Conservation (phyloP, 2,797 vertebrate species). For the Meriones psammophilus region DNA sequence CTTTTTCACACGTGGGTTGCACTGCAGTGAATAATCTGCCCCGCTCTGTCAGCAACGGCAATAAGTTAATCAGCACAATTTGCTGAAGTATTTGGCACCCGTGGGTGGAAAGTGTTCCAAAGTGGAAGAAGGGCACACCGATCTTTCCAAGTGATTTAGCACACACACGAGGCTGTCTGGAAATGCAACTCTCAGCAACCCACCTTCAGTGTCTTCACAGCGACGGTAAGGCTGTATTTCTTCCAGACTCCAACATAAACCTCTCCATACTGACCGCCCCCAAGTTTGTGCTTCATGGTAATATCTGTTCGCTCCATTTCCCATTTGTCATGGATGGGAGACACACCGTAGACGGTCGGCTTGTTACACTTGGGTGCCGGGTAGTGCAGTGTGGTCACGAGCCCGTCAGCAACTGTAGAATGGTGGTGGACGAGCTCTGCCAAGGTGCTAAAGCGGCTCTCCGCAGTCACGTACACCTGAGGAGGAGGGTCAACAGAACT, state of each 20-base stretch:
- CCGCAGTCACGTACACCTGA: constrained; percentile 98
- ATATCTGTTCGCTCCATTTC: constrained; percentile 99
- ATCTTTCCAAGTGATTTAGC: constrained; percentile 38
- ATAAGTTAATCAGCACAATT: neutral
- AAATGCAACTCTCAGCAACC: constrained; percentile 56
- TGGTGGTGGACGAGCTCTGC: constrained; percentile 99
- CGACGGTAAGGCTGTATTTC: constrained; percentile 98
- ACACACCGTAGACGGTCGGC: constrained; percentile 98
- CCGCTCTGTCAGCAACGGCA: constrained; percentile 50
- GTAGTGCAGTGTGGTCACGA: constrained; percentile 99
- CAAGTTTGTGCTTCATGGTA: constrained; percentile 99
- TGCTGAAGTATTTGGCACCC: neutral
- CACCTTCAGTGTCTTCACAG: constrained; percentile 99
- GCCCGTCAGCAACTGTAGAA: constrained; percentile 97
- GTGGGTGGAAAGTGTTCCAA: constrained; percentile 54
- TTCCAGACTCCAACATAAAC: constrained; percentile 99
- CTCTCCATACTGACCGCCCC: constrained; percentile 98
- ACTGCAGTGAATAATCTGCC: constrained; percentile 1
- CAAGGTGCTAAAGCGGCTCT: constrained; percentile 97
- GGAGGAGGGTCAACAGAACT: neutral
- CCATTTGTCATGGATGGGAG: constrained; percentile 99
- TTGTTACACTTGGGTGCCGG: constrained; percentile 99
- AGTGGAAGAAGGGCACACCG: constrained; percentile 18
- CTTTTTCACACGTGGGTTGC: neutral
- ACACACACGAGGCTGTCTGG: neutral